A percentile compares a stretch with the other conserved stretches of the same genome.
Conservation (phyloP, 2,888 invertebrate species). For the Stenotaenia linearis region DNA sequence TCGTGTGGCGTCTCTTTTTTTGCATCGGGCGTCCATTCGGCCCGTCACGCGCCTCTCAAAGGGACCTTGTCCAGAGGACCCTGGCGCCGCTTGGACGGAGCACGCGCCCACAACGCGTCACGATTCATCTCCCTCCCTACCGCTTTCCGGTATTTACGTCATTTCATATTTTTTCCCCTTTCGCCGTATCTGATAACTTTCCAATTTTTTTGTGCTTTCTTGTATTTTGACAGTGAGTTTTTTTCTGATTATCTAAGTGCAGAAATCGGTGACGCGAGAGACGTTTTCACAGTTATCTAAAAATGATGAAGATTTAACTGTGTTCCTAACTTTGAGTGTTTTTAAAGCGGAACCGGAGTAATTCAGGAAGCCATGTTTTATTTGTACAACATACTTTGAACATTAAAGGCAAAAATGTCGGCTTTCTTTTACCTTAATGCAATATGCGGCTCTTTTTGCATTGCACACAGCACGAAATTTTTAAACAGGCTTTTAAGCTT, state of each 20-base stretch:
- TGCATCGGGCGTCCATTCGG: background rate
- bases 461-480: too few relatives aligned
- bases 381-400: too few relatives aligned
- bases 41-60: constrained; percentile 9
- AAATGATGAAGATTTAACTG: too few relatives aligned
- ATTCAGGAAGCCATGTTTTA: background rate
- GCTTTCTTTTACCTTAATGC: background rate
- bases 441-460: too few relatives aligned
- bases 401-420: too few relatives aligned
- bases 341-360: too few relatives aligned
- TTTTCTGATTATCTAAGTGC: background rate
- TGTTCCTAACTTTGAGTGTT: too few relatives aligned
- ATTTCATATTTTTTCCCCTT: constrained; percentile 14
- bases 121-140: background rate
- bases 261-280: background rate
- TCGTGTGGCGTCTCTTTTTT: background rate
- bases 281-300: too few relatives aligned
- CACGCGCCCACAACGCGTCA: constrained; percentile 4
- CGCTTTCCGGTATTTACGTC: constrained; percentile 37
- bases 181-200: background rate
- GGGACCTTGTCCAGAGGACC: constrained; percentile 1
- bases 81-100: background rate
- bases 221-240: background rate
- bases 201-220: background rate
- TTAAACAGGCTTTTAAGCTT: too few relatives aligned